These are phyloP conservation scores for Podocnemis expansa DNA, from an alignment of 2,113 vertebrate genomes.

Conservation along the genomic window DNA sequence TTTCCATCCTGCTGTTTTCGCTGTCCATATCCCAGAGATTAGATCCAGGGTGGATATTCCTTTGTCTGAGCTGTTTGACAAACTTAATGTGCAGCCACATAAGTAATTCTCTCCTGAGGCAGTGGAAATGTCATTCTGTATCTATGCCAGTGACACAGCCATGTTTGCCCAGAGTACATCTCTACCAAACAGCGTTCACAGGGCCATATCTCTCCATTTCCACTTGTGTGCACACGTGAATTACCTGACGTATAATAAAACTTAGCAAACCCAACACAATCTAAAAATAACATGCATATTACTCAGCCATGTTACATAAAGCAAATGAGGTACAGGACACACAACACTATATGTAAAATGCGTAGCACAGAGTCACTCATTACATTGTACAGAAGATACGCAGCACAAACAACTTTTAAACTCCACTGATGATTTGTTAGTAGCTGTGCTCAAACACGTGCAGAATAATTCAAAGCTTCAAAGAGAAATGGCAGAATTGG, in stretches of 20 bases:
- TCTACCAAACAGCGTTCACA: not conserved
- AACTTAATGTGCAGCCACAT: conserved; percentile 39
- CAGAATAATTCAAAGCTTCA: too few relatives aligned
- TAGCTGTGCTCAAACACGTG: too few relatives aligned
- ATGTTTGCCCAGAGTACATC: not conserved
- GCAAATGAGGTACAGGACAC: not conserved
- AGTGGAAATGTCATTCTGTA: not conserved
- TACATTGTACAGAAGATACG: not conserved
- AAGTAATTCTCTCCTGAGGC: conserved; percentile 48
- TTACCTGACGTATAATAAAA: not conserved
- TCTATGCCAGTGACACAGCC: not conserved
- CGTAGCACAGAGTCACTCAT: not conserved
- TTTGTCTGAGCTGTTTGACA: conserved; percentile 38
- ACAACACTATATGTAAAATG: not conserved
- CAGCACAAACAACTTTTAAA: not conserved
- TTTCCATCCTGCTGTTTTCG: conserved; percentile 40
- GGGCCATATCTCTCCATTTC: not conserved
- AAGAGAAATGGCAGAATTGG: too few relatives aligned
- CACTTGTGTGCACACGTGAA: fast-evolving
- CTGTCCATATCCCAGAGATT: not conserved
- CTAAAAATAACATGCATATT: not conserved
- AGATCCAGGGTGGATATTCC: conserved; percentile 33
- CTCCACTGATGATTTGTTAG: too few relatives aligned
- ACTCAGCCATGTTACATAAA: not conserved
- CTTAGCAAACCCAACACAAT: not conserved